Conservation (phyloP, 2,113 vertebrate genomes). For the Entomyzon cyanotis region DNA sequence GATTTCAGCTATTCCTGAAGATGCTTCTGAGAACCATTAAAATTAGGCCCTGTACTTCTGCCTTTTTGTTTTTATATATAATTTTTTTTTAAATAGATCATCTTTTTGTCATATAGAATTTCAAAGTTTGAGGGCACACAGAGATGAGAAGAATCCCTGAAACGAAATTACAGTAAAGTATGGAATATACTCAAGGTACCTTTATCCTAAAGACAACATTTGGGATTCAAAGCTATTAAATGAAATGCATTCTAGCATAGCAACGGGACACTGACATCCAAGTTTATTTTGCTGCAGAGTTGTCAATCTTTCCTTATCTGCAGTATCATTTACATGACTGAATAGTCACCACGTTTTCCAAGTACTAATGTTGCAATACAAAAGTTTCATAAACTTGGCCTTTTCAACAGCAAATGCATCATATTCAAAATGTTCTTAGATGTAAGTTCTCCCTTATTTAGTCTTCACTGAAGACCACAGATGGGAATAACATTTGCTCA, state of each 20-base stretch:
- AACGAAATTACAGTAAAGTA: neutral
- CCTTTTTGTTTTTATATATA: neutral
- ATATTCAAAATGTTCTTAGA: neutral
- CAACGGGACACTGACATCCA: neutral
- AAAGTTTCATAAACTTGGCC: neutral
- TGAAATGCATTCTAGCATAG: neutral
- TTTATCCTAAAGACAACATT: neutral
- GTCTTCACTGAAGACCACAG: conserved; percentile 3
- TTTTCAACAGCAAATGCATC: neutral
- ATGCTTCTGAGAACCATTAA: neutral
- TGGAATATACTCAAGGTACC: neutral
- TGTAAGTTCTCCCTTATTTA: neutral
- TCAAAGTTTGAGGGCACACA: neutral
- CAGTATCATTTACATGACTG: neutral
- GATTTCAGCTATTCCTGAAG: neutral
- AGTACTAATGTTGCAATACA: neutral
- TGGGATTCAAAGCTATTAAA: neutral
- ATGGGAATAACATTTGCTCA: conserved; percentile 49
- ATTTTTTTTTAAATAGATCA: neutral
- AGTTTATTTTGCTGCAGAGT: neutral
- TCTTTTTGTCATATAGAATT: neutral
- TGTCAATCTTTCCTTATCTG: neutral
- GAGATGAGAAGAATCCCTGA: neutral
- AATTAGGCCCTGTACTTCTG: neutral
- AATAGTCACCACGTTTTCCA: neutral